Evolutionary conservation across 2,888 invertebrate species (phyloP).

Genomic region (Theodoxus fluviatilis): DNA sequence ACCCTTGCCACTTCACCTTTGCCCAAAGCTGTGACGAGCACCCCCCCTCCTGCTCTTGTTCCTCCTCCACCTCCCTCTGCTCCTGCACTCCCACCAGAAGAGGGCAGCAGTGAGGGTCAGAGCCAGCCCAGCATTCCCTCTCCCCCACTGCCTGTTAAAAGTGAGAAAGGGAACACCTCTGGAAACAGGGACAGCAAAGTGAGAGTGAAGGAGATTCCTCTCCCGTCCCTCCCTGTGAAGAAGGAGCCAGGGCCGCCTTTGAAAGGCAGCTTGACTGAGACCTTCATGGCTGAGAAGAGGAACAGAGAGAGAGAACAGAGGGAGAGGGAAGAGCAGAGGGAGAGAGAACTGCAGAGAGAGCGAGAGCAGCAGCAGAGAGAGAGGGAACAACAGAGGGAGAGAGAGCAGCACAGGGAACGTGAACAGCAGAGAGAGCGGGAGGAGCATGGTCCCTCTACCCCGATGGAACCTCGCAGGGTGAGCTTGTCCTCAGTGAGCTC

Average conservation of each 20-base stretch:
- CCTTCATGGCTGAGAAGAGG: too few relatives aligned
- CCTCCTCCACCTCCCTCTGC: constrained; percentile 20
- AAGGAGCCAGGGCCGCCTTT: constrained; percentile 24
- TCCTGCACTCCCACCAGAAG: too few relatives aligned
- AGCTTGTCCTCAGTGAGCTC: too few relatives aligned
- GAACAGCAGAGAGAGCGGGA: constrained; percentile 18
- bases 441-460: constrained; percentile 18
- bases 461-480: constrained; percentile 32
- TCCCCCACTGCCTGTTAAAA: too few relatives aligned
- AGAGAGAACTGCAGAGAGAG: not conserved
- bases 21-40: too few relatives aligned
- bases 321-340: not conserved
- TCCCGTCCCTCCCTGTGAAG: constrained; percentile 24
- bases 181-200: too few relatives aligned
- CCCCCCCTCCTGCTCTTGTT: not conserved
- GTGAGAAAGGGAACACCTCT: too few relatives aligned
- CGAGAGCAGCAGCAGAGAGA: constrained; percentile 19
- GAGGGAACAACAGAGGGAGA: constrained; percentile 24
- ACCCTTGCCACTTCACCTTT: too few relatives aligned
- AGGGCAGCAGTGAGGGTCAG: too few relatives aligned
- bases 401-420: too few relatives aligned
- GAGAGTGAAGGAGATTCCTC: constrained; percentile 33
- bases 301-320: not conserved
- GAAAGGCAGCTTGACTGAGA: too few relatives aligned
- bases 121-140: too few relatives aligned